A percentile compares a stretch with the other conserved stretches of the same genome.
Conservation (phyloP, 2,888 invertebrate genomes). For the Ganaspis brasiliensis region DNA sequence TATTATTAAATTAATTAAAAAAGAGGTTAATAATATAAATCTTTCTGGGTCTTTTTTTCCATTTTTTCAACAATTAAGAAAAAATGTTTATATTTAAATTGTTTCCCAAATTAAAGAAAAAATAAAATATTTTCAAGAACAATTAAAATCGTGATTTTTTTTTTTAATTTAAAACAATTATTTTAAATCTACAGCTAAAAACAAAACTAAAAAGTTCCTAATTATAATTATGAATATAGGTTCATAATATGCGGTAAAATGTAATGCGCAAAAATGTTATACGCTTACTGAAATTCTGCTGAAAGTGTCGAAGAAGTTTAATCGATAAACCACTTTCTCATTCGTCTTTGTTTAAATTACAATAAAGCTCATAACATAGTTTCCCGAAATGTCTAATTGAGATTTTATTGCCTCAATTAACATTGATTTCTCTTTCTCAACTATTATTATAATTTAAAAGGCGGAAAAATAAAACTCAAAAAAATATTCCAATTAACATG, state of each 20-base stretch:
- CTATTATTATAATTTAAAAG: not conserved
- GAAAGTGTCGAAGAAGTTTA: conserved; percentile 35
- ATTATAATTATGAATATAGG: too few relatives aligned
- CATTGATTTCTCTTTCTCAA: not conserved
- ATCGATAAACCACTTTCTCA: conserved; percentile 18
- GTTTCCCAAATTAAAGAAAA: too few relatives aligned
- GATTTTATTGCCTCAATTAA: conserved; percentile 13
- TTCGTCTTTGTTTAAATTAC: conserved; percentile 12
- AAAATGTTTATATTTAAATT: too few relatives aligned
- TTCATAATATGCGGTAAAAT: conserved; percentile 11
- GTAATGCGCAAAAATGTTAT: conserved; percentile 29
- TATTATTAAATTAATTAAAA: not conserved
- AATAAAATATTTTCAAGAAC: too few relatives aligned
- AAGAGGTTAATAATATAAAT: not conserved
- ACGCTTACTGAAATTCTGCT: not conserved
- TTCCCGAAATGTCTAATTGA: not conserved
- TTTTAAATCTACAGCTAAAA: too few relatives aligned
- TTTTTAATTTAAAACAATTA: not conserved
- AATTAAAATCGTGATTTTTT: too few relatives aligned
- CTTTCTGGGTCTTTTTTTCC: too few relatives aligned
- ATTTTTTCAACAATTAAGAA: too few relatives aligned
- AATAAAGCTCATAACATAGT: not conserved
- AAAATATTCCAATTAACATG: too few relatives aligned
- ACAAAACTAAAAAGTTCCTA: too few relatives aligned
- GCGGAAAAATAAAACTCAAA: too few relatives aligned